A percentile compares a stretch with the other conserved stretches of the same genome.
These are phyloP conservation scores for Drosophila azteca DNA, from an alignment of 1,140 invertebrate species.

Conservation along the genomic window DNA sequence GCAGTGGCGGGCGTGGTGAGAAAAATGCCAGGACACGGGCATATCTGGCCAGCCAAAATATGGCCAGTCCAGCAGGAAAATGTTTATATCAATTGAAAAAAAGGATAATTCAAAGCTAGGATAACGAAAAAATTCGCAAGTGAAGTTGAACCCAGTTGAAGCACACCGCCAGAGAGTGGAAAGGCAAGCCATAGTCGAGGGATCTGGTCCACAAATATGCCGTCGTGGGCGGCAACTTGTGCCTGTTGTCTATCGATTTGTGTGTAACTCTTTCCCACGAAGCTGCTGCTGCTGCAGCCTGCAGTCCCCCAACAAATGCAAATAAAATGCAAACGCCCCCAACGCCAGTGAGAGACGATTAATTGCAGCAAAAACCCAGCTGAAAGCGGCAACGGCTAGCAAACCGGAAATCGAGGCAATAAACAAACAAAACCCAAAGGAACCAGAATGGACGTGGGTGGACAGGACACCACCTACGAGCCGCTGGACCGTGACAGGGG, in stretches of 20 bases:
- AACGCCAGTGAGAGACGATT: slow-evolving; percentile 25
- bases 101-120: neutral
- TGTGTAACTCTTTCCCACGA: slow-evolving; percentile 21
- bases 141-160: neutral
- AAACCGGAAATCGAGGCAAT: slow-evolving; percentile 12
- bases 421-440: neutral
- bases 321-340: slow-evolving; percentile 37
- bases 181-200: neutral
- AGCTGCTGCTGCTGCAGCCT: slow-evolving; percentile 12
- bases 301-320: slow-evolving; percentile 12
- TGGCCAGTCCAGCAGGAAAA: slow-evolving; percentile 27
- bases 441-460: slow-evolving; percentile 59
- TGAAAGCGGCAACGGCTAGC: neutral
- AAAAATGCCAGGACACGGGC: slow-evolving; percentile 43
- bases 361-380: slow-evolving; percentile 11
- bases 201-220: neutral
- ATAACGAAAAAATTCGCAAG: neutral
- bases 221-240: slow-evolving; percentile 41
- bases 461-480: slow-evolving; percentile 79
- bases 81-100: slow-evolving; percentile 17
- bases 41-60: neutral
- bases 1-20: slow-evolving; percentile 48
- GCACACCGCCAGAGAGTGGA: too few relatives aligned
- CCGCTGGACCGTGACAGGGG: slow-evolving; percentile 69
- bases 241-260: slow-evolving; percentile 70